A percentile compares a stretch with the other conserved stretches of the same genome.
Evolutionary conservation across 2,888 invertebrate genomes (phyloP).

Genomic region (Mamestra brassicae): DNA sequence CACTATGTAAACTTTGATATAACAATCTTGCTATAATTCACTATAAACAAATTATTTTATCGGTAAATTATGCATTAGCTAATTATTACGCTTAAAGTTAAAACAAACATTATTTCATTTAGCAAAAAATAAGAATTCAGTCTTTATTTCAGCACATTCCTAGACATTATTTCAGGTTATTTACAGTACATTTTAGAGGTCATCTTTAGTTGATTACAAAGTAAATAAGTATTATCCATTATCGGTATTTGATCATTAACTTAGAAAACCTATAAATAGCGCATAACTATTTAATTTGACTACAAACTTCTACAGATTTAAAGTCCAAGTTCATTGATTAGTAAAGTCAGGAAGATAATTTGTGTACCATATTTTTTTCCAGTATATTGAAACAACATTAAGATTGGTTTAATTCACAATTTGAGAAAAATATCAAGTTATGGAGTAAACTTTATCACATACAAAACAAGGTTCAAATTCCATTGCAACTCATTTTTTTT

Average conservation of each 20-base stretch:
- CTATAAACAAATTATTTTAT: conserved; percentile 27
- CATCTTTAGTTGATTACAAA: conserved; percentile 36
- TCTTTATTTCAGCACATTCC: conserved; percentile 66
- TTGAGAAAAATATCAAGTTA: too few species aligned
- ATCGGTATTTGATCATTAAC: conserved; percentile 42
- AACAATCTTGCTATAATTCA: conserved; percentile 26
- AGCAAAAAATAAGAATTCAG: conserved; percentile 58
- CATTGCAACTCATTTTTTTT: too few species aligned
- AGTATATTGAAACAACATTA: too few species aligned
- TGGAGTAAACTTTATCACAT: too few species aligned
- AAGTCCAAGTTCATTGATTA: conserved; percentile 39
- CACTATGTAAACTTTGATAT: conserved; percentile 11
- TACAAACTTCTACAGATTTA: conserved; percentile 6
- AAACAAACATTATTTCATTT: conserved; percentile 34
- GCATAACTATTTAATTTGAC: conserved; percentile 39
- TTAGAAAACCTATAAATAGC: conserved; percentile 25
- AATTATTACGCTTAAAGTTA: conserved; percentile 61
- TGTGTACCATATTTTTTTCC: too few species aligned
- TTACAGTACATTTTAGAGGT: conserved; percentile 56
- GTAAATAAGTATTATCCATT: conserved; percentile 41
- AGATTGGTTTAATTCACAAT: too few species aligned
- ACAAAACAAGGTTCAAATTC: too few species aligned
- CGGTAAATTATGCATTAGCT: conserved; percentile 53
- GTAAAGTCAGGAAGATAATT: neutral
- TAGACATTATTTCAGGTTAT: conserved; percentile 50